phyloP scores from a whole-genome alignment of 2,113 vertebrate species.

The Dromas ardeola region DNA sequence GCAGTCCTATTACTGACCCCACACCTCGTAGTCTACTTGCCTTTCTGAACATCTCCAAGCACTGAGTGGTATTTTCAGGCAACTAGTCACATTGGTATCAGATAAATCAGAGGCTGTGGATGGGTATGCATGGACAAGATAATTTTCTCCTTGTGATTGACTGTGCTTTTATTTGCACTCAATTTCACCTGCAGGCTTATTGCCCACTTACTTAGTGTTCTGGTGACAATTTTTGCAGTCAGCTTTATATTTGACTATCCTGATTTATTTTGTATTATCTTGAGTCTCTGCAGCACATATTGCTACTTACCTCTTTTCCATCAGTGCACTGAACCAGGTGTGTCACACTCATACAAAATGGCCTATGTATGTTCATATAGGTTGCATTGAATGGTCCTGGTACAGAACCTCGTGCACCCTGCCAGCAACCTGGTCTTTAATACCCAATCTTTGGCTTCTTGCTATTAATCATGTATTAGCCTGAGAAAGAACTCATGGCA shows the following conservation, averaged over 20 bases:
- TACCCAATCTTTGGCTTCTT: not conserved
- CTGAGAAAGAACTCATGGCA: not conserved
- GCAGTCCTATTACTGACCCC: not conserved
- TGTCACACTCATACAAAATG: not conserved
- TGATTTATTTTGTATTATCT: slow-evolving; percentile 3
- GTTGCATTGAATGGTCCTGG: not conserved
- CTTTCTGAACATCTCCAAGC: not conserved
- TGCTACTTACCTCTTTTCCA: not conserved
- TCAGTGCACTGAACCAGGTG: not conserved
- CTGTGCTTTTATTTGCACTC: not conserved
- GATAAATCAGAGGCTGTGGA: not conserved
- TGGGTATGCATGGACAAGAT: not conserved
- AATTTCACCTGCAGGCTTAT: not conserved
- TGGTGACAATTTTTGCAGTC: not conserved
- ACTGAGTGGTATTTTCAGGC: not conserved
- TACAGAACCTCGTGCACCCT: not conserved
- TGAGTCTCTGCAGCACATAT: not conserved
- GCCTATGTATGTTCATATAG: not conserved
- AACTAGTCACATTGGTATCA: not conserved
- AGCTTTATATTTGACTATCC: not conserved
- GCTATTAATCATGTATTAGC: not conserved
- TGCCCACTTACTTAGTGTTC: not conserved
- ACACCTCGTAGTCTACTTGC: not conserved
- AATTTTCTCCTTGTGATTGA: not conserved
- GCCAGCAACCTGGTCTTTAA: not conserved